phyloP scores from a whole-genome alignment of 2,113 vertebrate genomes.

The Raphicerus campestris region DNA sequence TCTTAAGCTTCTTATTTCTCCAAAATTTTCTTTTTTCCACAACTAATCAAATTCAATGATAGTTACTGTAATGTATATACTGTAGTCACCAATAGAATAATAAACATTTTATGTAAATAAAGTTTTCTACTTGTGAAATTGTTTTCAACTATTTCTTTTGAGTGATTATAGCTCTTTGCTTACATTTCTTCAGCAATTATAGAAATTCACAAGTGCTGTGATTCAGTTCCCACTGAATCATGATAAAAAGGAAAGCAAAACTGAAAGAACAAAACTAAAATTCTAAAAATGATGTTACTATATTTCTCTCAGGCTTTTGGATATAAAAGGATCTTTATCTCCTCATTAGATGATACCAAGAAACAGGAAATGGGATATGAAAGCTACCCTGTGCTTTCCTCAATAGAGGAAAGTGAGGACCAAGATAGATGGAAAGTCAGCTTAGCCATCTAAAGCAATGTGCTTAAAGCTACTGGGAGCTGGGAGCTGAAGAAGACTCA shows the following conservation, averaged over 20 bases:
- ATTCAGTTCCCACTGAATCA: slow-evolving; percentile 20
- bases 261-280: not conserved
- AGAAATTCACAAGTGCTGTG: not conserved
- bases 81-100: not conserved
- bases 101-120: not conserved
- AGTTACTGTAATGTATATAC: not conserved
- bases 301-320: not conserved
- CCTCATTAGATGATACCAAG: not conserved
- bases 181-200: slow-evolving; percentile 28
- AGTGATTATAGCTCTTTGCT: slow-evolving; percentile 30
- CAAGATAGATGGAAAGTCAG: not conserved
- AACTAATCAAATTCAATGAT: slow-evolving; percentile 6
- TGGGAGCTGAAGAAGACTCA: not conserved
- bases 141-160: slow-evolving; percentile 8
- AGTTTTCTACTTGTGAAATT: slow-evolving; percentile 1
- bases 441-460: not conserved
- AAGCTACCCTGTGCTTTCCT: not conserved
- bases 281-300: not conserved
- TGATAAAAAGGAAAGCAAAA: not conserved
- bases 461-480: not conserved
- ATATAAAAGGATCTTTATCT: not conserved
- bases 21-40: not conserved
- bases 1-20: not conserved
- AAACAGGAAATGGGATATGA: not conserved
- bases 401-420: not conserved